Evolutionary conservation across 1,140 invertebrate species (phyloP).

Genomic region (Heliconius himera): DNA sequence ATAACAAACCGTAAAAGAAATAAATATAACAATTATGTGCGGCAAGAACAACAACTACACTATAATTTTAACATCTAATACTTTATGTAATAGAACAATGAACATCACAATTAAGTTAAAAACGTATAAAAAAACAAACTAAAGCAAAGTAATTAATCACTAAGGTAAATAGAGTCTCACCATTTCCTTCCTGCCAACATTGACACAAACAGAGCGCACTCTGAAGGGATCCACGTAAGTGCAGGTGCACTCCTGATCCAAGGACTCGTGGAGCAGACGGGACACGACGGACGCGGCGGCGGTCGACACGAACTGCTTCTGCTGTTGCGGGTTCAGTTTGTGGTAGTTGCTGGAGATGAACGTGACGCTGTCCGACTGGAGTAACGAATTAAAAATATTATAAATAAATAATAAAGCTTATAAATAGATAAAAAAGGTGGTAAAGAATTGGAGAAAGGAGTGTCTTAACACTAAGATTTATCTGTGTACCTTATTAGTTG

Average conservation of each 20-base stretch:
- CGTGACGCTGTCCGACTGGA: constrained; percentile 82
- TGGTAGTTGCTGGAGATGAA: constrained; percentile 82
- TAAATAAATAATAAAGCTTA: neutral
- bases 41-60: too few species aligned
- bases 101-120: too few species aligned
- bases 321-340: constrained; percentile 78
- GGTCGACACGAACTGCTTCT: constrained; percentile 83
- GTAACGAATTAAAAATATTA: constrained; percentile 16
- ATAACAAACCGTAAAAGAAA: too few species aligned
- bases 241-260: constrained; percentile 82
- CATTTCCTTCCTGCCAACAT: constrained; percentile 62
- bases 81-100: too few species aligned
- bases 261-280: constrained; percentile 65
- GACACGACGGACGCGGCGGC: constrained; percentile 77
- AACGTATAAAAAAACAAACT: too few species aligned
- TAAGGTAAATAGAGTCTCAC: constrained; percentile 27
- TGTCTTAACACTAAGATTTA: too few species aligned
- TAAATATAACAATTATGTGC: too few species aligned
- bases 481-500: too few species aligned
- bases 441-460: too few species aligned
- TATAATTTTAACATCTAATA: too few species aligned
- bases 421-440: too few species aligned
- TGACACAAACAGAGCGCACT: constrained; percentile 61
- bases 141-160: neutral
- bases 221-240: constrained; percentile 61